Base-by-base conservation (phyloP, 2,113 vertebrate species). In the Mionectes macconnelli region DNA sequence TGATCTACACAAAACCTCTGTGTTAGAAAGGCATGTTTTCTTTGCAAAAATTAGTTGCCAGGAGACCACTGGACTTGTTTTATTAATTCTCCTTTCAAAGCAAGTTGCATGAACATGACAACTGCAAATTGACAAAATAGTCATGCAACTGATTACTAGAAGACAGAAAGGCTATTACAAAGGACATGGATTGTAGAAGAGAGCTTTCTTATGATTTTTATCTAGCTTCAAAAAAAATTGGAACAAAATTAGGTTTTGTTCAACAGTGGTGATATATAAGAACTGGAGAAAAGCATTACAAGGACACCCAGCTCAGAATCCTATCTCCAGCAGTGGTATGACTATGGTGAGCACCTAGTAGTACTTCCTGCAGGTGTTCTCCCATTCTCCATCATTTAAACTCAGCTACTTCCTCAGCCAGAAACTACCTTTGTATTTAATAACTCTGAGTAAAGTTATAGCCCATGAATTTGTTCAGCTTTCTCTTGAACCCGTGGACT, bases 51-150 rank as follows among this genome's bases (percentile, higher is more conserved):
- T 30, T 28, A 82, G 37, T 79, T 67, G 4, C 52, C 62, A 44
- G 53, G n/a, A 95, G 69, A 89, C n/a, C 89, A 80, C 55, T 23
- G 47, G 64, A 84, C 60, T 40, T 75, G 40, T 56, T 87, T 79
- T 79, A 80, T 56, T 69, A 73, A 73, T 91, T 80, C 9, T 44
- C 25, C 30, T 56, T 91, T 91, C 5, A 37, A 90, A 83, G 50
- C 40, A 93, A 56, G 22, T 68, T 67, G 40, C 9, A 30, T 31
- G 22, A 75, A 33, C 63, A 14, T 67, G 55, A 57, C 3, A 9
- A 49, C 0, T 9, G 59, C 84, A 95, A 87, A 79, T 24, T 53
- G 57, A 62, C 5, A 6, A 69, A 66, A 84, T 28, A 37, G n/a
- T 84, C 21, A 53, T 22, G 13, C 23, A 79, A 73, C 23, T 37